These are phyloP conservation scores for Globodera ellingtonae DNA, from an alignment of 1,140 invertebrate species.

Conservation along the genomic window DNA sequence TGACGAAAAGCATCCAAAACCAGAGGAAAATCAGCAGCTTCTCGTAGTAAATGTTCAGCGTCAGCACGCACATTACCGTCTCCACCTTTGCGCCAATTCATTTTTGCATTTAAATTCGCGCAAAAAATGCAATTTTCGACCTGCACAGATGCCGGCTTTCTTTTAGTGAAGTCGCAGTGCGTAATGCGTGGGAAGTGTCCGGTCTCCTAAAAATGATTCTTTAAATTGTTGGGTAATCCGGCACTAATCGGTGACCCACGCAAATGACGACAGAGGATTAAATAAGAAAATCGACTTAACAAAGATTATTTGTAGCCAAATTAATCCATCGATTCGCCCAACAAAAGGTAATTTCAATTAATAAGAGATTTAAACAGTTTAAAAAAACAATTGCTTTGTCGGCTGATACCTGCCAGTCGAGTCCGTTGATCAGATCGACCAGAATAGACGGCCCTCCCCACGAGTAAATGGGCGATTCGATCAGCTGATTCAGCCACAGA, in stretches of 20 bases:
- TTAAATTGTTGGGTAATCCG: background rate
- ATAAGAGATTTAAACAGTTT: background rate
- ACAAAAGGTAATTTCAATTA: no score
- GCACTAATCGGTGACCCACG: no score
- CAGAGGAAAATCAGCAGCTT: constrained; percentile 66
- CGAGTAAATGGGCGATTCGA: constrained; percentile 58
- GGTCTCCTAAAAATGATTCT: constrained; percentile 49
- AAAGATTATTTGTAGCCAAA: no score
- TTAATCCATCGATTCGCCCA: no score
- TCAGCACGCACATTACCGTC: constrained; percentile 67
- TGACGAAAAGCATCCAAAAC: constrained; percentile 66
- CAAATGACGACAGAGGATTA: no score
- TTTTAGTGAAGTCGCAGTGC: constrained; percentile 62
- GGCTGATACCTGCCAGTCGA: constrained; percentile 55
- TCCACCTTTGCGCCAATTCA: constrained; percentile 38
- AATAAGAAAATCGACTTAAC: no score
- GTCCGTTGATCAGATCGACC: constrained; percentile 54
- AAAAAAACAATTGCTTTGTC: background rate
- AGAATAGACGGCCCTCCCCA: constrained; percentile 55
- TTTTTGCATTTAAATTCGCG: background rate
- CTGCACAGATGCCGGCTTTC: constrained; percentile 46
- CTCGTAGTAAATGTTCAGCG: constrained; percentile 67
- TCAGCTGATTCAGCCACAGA: constrained; percentile 55
- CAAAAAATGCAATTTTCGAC: constrained; percentile 25
- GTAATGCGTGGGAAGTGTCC: constrained; percentile 64